phyloP scores from a whole-genome alignment of 2,113 vertebrate genomes.

The Petrocephalus zakoni region DNA sequence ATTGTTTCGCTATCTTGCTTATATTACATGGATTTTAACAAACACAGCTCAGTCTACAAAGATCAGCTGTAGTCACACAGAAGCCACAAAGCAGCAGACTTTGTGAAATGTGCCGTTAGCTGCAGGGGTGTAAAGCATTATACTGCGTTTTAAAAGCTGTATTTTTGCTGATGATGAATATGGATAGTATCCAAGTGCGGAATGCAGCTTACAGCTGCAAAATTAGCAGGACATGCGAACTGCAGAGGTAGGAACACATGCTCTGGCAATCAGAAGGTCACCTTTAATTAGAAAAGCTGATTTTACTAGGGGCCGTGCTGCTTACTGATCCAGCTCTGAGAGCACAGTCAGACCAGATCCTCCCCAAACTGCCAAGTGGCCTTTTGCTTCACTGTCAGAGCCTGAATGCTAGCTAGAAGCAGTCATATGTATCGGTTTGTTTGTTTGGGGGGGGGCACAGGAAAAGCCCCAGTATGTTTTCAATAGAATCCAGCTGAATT shows the following conservation, averaged over 20 bases:
- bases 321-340: conserved; percentile 33
- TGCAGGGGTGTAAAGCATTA: background rate
- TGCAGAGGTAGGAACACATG: conserved; percentile 13
- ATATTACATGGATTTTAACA: background rate
- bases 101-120: background rate
- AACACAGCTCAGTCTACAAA: background rate
- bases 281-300: conserved; percentile 38
- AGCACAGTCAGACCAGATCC: conserved; percentile 38
- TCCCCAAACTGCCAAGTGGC: conserved; percentile 43
- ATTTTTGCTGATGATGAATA: conserved; percentile 1
- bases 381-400: conserved; percentile 23
- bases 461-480: conserved; percentile 36
- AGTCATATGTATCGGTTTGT: conserved; percentile 43
- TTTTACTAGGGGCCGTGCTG: conserved; percentile 41
- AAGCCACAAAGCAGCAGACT: background rate
- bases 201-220: conserved; percentile 3
- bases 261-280: background rate
- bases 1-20: background rate
- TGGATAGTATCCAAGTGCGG: background rate
- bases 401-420: conserved; percentile 39
- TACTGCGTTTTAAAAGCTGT: background rate
- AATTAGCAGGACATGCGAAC: background rate
- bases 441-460: conserved; percentile 31
- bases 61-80: background rate
- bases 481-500: conserved; percentile 32